Conservation (phyloP, 2,888 invertebrate genomes). For the Stenurella melanura region DNA sequence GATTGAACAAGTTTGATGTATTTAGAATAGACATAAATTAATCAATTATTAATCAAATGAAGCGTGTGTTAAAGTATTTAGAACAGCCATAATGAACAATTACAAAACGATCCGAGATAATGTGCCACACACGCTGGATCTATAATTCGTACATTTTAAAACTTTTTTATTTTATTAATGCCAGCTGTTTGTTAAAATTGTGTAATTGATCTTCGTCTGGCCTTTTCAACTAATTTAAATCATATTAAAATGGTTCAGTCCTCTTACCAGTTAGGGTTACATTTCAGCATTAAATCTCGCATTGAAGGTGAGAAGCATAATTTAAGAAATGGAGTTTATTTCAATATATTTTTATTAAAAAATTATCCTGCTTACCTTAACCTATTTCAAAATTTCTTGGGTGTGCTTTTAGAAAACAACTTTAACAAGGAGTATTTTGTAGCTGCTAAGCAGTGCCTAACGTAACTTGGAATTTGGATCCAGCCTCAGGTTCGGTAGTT, state of each 20-base stretch:
- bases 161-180: constrained; percentile 10
- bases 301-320: too few species aligned
- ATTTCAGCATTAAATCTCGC: background rate
- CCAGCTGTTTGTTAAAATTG: constrained; percentile 31
- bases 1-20: background rate
- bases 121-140: constrained; percentile 23
- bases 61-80: background rate
- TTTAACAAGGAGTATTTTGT: too few species aligned
- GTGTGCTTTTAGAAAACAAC: too few species aligned
- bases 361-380: too few species aligned
- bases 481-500: too few species aligned
- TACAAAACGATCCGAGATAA: background rate
- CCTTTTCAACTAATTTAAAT: constrained; percentile 34
- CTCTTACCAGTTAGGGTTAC: background rate
- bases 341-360: too few species aligned
- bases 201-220: constrained; percentile 37
- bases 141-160: constrained; percentile 12
- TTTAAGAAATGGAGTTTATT: too few species aligned
- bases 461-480: too few species aligned
- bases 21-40: background rate
- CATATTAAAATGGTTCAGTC: constrained; percentile 25
- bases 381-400: too few species aligned
- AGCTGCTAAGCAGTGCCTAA: too few species aligned
- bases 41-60: constrained; percentile 1
- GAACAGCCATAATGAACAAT: constrained; percentile 7